phyloP scores from a whole-genome alignment of 2,888 invertebrate species.

The Zonitis immaculata region DNA sequence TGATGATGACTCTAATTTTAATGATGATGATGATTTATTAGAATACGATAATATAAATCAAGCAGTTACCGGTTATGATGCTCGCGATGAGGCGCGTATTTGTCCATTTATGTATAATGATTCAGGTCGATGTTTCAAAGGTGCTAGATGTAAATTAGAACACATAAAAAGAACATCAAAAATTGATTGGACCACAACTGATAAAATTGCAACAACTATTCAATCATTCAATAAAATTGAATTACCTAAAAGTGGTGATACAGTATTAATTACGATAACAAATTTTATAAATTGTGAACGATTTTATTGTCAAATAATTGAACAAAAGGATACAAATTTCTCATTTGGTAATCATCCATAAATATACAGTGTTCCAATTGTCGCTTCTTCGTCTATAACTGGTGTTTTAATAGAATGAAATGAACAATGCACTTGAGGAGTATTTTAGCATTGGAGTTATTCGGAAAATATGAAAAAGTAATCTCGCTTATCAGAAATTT shows the following conservation, averaged over 20 bases:
- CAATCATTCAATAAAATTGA: slow-evolving; percentile 16
- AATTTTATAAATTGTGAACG: slow-evolving; percentile 25
- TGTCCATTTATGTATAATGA: slow-evolving; percentile 32
- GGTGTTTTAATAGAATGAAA: no score
- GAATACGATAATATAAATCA: slow-evolving; percentile 34
- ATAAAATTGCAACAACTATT: slow-evolving; percentile 26
- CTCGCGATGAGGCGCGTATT: slow-evolving; percentile 36
- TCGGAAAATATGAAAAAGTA: no score
- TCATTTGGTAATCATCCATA: background rate
- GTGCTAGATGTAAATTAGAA: slow-evolving; percentile 35
- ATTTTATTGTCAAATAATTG: slow-evolving; percentile 28
- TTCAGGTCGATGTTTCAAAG: slow-evolving; percentile 36
- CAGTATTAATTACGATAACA: slow-evolving; percentile 28
- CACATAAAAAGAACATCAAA: slow-evolving; percentile 27
- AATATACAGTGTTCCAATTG: no score
- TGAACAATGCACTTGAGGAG: no score
- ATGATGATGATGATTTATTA: slow-evolving; percentile 28
- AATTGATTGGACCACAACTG: slow-evolving; percentile 39
- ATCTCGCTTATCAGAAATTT: no score
- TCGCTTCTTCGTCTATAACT: no score
- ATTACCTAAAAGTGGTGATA: slow-evolving; percentile 23
- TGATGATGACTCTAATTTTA: slow-evolving; percentile 21
- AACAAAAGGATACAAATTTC: slow-evolving; percentile 11
- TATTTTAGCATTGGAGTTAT: no score
- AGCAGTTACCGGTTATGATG: slow-evolving; percentile 36